Evolutionary conservation across 2,113 vertebrate species (phyloP).

Genomic region (Plectropomus leopardus): DNA sequence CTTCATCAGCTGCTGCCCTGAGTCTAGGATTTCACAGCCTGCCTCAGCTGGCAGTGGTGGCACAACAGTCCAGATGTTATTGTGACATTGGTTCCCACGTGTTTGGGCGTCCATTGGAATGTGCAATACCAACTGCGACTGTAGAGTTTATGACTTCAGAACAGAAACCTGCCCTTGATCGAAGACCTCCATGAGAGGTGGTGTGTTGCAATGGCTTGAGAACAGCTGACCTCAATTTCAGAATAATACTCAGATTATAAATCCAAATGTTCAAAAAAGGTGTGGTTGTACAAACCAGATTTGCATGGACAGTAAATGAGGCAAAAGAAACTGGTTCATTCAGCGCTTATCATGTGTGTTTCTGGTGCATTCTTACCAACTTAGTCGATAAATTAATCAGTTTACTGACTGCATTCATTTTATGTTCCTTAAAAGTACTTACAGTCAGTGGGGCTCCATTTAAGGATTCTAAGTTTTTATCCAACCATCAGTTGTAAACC

Average conservation of each 20-base stretch:
- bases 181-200: constrained; percentile 58
- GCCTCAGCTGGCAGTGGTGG: constrained; percentile 26
- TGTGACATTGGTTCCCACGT: constrained; percentile 53
- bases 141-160: constrained; percentile 43
- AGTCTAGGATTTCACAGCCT: constrained; percentile 5
- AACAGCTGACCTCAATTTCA: constrained; percentile 53
- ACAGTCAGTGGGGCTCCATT: too few species aligned
- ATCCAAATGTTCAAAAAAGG: constrained; percentile 39
- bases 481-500: neutral
- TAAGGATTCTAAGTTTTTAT: neutral
- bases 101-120: constrained; percentile 55
- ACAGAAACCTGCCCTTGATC: constrained; percentile 24
- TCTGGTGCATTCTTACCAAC: neutral
- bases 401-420: neutral
- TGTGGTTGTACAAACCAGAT: constrained; percentile 9
- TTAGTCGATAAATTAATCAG: neutral
- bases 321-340: neutral
- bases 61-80: constrained; percentile 65
- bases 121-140: constrained; percentile 32
- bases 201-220: constrained; percentile 41
- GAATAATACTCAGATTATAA: constrained; percentile 29
- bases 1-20: constrained; percentile 10
- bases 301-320: neutral
- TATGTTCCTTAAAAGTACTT: neutral
- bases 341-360: neutral